Evolutionary conservation across 2,113 vertebrate genomes (phyloP), one percentile per base, ranked within the genome.

Genomic region (cattle (Bos taurus)): DNA sequence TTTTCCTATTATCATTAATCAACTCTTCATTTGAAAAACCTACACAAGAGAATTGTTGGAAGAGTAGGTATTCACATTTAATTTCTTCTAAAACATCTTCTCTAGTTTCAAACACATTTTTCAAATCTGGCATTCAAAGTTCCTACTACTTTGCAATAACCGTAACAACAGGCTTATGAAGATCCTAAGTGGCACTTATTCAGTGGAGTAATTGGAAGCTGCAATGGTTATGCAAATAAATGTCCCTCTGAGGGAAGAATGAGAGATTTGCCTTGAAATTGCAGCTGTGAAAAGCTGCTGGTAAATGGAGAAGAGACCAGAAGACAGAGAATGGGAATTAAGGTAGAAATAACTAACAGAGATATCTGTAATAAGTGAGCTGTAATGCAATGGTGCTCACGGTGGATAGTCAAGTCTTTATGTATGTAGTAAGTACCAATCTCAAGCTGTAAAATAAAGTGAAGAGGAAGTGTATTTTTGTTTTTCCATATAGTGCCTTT

Each of bases 51-150:
- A 92, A 57, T 71, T 77, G 6, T 54, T 82, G 13, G 43, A 82
- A 82, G 50, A 90, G 78, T 40, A 92, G 50, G 4, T 36, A 78
- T 80, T 83, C 46, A 88, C 62, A 80, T 87, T 95, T 90, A 91
- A 92, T 90, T 82, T 54, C 28, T 85, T 95, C 92, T 84, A 64
- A 94, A 92, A 74, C 36, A 46, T 25, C 80, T 95, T 96, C 17
- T 54, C 13, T 83, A n/a, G 19, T 78, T 92, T 92, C 74, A 74
- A 40, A 94, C 43, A 64, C 50, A 52, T 83, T 94, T 97, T 84
- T 78, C 30, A 96, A 83, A 48, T 17, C 64, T 87, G 57, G 57
- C 40, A 28, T 84, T 80, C 46, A 48, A 59, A 33, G 67, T 67
- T 74, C 60, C 78, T 91, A 21, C 59, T 36, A 19, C 48, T 67